These are phyloP conservation scores for Thalassaphorura encarpata DNA, from an alignment of 1,140 invertebrate genomes.

Conservation along the genomic window DNA sequence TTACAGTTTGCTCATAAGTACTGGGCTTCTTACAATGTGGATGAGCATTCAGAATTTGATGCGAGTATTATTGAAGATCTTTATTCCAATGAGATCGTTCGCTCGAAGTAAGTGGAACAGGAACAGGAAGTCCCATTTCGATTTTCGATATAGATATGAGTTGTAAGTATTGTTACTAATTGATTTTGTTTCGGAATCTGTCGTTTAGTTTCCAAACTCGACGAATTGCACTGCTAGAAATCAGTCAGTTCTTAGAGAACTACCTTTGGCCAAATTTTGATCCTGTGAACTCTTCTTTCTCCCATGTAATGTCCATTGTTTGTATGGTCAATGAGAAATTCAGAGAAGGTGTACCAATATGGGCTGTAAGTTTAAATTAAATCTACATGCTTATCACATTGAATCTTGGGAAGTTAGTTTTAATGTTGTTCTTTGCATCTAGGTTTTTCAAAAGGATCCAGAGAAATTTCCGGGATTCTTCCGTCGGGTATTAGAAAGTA, in stretches of 20 bases:
- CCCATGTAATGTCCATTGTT: constrained; percentile 89
- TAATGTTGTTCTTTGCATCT: constrained; percentile 30
- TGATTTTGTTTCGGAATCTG: too few relatives aligned
- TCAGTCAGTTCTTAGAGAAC: constrained; percentile 94
- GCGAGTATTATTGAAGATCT: constrained; percentile 40
- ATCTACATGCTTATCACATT: background rate
- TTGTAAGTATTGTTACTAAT: too few relatives aligned
- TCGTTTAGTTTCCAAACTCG: constrained; percentile 65
- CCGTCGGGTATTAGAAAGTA: constrained; percentile 62
- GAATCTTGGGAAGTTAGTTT: constrained; percentile 1
- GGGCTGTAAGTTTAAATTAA: constrained; percentile 54
- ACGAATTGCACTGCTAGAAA: constrained; percentile 90
- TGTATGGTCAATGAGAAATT: constrained; percentile 99
- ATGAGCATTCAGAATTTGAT: constrained; percentile 35
- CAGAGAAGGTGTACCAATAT: constrained; percentile 89
- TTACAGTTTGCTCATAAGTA: constrained; percentile 37
- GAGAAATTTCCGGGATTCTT: constrained; percentile 82
- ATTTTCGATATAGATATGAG: too few relatives aligned
- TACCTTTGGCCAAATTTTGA: constrained; percentile 94
- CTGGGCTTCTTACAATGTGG: constrained; percentile 36
- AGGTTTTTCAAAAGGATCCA: constrained; percentile 68
- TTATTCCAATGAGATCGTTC: constrained; percentile 39
- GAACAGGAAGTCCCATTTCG: too few relatives aligned
- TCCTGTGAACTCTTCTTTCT: constrained; percentile 51
- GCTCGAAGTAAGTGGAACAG: constrained; percentile 37